Evolutionary conservation across 2,113 vertebrate species (phyloP).

Genomic region (Pomatorhinus ruficollis): DNA sequence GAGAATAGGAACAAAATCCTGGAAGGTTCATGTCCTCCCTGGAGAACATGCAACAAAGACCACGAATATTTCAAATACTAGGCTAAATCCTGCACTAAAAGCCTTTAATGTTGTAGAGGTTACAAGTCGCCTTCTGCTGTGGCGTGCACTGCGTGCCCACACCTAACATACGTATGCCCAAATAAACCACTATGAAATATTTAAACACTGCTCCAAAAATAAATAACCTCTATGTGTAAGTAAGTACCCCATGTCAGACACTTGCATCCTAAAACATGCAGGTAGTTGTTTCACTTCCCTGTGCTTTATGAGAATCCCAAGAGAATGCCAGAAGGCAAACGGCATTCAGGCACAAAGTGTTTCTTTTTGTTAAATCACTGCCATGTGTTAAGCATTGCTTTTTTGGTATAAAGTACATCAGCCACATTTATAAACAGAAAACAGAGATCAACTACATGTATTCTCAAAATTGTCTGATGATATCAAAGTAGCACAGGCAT

Average conservation of each 20-base stretch:
- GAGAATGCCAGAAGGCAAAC: neutral
- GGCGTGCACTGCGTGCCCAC: neutral
- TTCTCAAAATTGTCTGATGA: neutral
- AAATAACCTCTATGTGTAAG: neutral
- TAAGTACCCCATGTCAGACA: neutral
- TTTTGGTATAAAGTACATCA: neutral
- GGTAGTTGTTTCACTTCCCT: neutral
- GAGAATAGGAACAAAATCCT: neutral
- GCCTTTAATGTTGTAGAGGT: neutral
- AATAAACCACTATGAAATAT: slow-evolving; percentile 18
- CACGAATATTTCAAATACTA: neutral
- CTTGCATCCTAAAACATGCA: neutral
- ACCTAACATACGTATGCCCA: neutral
- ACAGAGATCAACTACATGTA: neutral
- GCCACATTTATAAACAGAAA: neutral
- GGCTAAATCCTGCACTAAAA: slow-evolving; percentile 5
- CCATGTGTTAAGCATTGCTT: neutral
- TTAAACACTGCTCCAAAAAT: slow-evolving; percentile 13
- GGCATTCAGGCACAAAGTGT: neutral
- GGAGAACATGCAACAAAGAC: neutral
- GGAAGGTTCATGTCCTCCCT: neutral
- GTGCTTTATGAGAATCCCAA: neutral
- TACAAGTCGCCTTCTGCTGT: neutral
- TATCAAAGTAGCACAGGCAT: neutral
- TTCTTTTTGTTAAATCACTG: slow-evolving; percentile 10